Evolutionary conservation across 2,888 invertebrate species (phyloP).

Genomic region (Plagodis pulveraria): DNA sequence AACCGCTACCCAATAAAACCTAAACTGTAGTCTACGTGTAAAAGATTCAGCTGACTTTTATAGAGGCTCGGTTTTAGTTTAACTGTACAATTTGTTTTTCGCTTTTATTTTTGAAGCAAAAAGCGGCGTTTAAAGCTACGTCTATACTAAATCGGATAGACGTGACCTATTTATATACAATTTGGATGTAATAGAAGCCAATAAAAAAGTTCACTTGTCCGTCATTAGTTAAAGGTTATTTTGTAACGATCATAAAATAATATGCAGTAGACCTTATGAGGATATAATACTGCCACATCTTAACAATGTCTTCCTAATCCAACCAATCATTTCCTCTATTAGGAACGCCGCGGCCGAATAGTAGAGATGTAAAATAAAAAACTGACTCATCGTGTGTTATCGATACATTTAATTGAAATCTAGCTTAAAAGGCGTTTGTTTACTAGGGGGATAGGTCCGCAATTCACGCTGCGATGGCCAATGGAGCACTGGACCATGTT

Average conservation of each 20-base stretch:
- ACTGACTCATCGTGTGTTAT: too few species aligned
- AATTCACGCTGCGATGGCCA: constrained; percentile 63
- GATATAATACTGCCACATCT: too few species aligned
- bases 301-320: too few species aligned
- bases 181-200: too few species aligned
- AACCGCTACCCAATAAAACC: constrained; percentile 39
- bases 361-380: too few species aligned
- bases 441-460: constrained; percentile 49
- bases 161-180: too few species aligned
- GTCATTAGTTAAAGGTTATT: too few species aligned
- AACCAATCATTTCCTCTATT: too few species aligned
- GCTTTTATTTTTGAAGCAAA: constrained; percentile 29
- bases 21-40: constrained; percentile 35
- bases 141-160: not conserved
- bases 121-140: constrained; percentile 18
- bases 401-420: not conserved
- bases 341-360: too few species aligned
- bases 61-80: constrained; percentile 31
- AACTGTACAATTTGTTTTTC: constrained; percentile 34
- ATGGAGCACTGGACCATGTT: constrained; percentile 50
- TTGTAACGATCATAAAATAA: too few species aligned
- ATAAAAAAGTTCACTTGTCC: too few species aligned
- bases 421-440: constrained; percentile 39
- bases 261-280: too few species aligned
- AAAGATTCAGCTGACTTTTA: constrained; percentile 40